Evolutionary conservation across 2,113 vertebrate genomes (phyloP), one percentile per base, ranked within the genome.

Genomic region (Thoracochromis brauschi): DNA sequence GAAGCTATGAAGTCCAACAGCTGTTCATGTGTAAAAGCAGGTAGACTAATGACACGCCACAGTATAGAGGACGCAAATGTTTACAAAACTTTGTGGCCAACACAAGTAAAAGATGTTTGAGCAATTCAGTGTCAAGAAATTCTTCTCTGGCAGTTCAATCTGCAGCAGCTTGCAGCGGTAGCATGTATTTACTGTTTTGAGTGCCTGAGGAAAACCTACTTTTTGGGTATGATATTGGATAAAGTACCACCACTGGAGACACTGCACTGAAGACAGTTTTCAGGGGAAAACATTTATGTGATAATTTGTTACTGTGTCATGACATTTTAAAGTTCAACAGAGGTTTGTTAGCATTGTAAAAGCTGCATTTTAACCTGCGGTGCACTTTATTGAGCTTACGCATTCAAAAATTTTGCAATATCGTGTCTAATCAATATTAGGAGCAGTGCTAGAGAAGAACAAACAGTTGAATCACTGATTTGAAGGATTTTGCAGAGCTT

Each of bases 281-380:
- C 3, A 38, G 17, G 19, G 31, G 60, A n/a, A 65, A 65, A 65
- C 31, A 65, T 65, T 35, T n/a, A 2, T 65, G 60, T 13, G 33
- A 38, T 8, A 38, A 35, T 65, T 65, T 7, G 17, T 21, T 1
- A n/a, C 19, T 21, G 10, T 68, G 19, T 11, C 0, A 11, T 19
- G 16, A 63, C 58, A 63, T 11, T 33, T 33, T 63, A 33, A 63
- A 19, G 58, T 33, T 63, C 29, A 63, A 63, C 58, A 33, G 29
- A 19, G 3, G 58, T 63, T 63, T 35, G 58, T 63, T 63, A 63
- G 16, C 2, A 33, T 63, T 63, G 16, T 63, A 33, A 63, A 63
- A 63, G 58, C 2, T 63, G 58, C 29, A 19, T 33, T 33, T 33
- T 63, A 63, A 19, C 58, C 16, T 33, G 29, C 10, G 29, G 16